A percentile compares a stretch with the other conserved stretches of the same genome.
Conservation (phyloP, 2,888 invertebrate genomes). For the Leptinotarsa peninsularis region DNA sequence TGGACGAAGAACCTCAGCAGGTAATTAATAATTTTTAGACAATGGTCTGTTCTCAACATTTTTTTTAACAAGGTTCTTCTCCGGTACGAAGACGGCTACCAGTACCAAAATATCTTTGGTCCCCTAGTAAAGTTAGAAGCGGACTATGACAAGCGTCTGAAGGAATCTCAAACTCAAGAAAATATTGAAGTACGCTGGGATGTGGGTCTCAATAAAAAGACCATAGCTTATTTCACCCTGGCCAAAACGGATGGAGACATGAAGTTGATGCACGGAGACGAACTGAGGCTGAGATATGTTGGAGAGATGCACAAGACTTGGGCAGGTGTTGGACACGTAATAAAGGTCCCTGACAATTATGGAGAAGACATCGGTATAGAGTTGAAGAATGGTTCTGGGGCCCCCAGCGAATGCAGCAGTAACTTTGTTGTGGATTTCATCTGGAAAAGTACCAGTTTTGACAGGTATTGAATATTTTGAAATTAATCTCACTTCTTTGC, state of each 20-base stretch:
- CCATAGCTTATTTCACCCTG: conserved; percentile 96
- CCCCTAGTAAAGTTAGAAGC: conserved; percentile 97
- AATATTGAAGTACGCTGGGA: conserved; percentile 99
- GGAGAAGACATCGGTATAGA: conserved; percentile 99
- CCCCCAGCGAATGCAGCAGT: conserved; percentile 92
- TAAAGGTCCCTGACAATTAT: conserved; percentile 94
- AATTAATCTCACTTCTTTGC: too few species aligned
- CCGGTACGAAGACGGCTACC: conserved; percentile 98
- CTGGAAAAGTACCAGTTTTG: conserved; percentile 99
- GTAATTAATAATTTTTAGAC: conserved; percentile 64
- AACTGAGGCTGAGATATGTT: conserved; percentile 89
- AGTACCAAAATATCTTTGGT: conserved; percentile 98
- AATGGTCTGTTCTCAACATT: neutral
- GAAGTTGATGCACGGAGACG: conserved; percentile 99
- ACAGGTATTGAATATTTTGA: conserved; percentile 71
- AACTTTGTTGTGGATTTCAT: conserved; percentile 99
- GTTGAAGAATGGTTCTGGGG: conserved; percentile 89
- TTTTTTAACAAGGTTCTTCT: conserved; percentile 58
- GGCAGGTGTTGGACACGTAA: conserved; percentile 98
- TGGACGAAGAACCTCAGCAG: conserved; percentile 98
- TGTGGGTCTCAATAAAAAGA: conserved; percentile 97
- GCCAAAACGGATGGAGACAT: conserved; percentile 98
- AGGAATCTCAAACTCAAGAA: conserved; percentile 98
- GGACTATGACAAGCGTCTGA: conserved; percentile 96
- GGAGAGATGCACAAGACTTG: conserved; percentile 95